phyloP scores from a whole-genome alignment of 1,140 invertebrate genomes.

The Nixonia krombeini region DNA sequence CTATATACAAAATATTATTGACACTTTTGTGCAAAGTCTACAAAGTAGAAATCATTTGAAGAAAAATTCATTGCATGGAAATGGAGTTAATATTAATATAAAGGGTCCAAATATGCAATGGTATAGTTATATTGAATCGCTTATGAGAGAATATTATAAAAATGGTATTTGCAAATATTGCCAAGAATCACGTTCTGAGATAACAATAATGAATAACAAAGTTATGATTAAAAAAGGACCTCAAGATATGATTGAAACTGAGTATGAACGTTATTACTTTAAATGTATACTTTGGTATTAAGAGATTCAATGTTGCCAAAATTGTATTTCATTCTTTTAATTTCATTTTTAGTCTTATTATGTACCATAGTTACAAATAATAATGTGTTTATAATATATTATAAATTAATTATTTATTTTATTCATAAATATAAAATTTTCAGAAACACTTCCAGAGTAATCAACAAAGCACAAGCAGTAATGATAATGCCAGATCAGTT shows the following conservation, averaged over 20 bases:
- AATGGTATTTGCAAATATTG: background rate
- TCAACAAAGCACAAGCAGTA: slow-evolving; percentile 38
- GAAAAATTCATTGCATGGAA: background rate
- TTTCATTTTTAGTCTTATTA: too few species aligned
- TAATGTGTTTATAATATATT: too few species aligned
- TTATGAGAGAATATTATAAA: slow-evolving; percentile 73
- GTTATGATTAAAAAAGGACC: slow-evolving; percentile 45
- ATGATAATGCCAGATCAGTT: slow-evolving; percentile 76
- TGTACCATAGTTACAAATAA: too few species aligned
- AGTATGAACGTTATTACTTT: too few species aligned
- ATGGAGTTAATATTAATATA: slow-evolving; percentile 31
- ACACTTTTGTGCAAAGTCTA: slow-evolving; percentile 50
- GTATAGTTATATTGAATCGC: slow-evolving; percentile 74
- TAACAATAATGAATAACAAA: slow-evolving; percentile 47
- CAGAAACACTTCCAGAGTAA: background rate
- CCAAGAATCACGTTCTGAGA: background rate
- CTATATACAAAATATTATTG: slow-evolving; percentile 49
- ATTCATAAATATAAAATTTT: too few species aligned
- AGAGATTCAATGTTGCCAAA: too few species aligned
- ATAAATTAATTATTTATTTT: too few species aligned
- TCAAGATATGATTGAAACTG: background rate
- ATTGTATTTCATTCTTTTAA: too few species aligned
- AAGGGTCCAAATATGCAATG: slow-evolving; percentile 78
- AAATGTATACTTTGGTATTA: too few species aligned
- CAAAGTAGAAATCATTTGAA: slow-evolving; percentile 45